Conservation (phyloP, 2,797 vertebrate species). For the Diplodus puntazzo region DNA sequence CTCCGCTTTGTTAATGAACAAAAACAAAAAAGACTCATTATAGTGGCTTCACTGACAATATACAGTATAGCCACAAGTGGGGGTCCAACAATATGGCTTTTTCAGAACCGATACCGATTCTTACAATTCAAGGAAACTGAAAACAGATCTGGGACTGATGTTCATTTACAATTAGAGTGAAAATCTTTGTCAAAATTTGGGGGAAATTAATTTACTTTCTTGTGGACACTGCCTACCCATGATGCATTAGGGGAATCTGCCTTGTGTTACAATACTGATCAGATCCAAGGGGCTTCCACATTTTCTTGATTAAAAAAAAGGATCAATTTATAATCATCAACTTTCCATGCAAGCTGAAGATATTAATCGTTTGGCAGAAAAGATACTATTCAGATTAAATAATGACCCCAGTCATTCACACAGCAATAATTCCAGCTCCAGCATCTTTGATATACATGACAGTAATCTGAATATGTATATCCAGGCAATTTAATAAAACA, state of each 20-base stretch:
- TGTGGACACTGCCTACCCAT: not conserved
- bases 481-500: not conserved
- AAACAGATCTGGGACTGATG: too few species aligned
- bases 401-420: too few species aligned
- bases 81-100: too few species aligned
- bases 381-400: not conserved
- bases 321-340: too few species aligned
- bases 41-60: too few species aligned
- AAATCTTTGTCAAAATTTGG: too few species aligned
- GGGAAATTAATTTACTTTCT: not conserved
- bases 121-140: too few species aligned
- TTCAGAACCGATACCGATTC: too few species aligned
- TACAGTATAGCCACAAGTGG: too few species aligned
- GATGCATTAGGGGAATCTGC: not conserved
- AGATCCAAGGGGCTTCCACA: not conserved
- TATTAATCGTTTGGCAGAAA: not conserved
- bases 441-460: not conserved
- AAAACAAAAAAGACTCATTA: too few species aligned
- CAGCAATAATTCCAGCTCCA: not conserved
- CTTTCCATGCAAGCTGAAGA: not conserved
- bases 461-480: not conserved
- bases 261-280: not conserved
- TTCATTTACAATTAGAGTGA: too few species aligned
- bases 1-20: not conserved
- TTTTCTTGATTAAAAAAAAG: not conserved